Conservation (phyloP, 2,797 vertebrate species). For the Chiloscyllium punctatum region DNA sequence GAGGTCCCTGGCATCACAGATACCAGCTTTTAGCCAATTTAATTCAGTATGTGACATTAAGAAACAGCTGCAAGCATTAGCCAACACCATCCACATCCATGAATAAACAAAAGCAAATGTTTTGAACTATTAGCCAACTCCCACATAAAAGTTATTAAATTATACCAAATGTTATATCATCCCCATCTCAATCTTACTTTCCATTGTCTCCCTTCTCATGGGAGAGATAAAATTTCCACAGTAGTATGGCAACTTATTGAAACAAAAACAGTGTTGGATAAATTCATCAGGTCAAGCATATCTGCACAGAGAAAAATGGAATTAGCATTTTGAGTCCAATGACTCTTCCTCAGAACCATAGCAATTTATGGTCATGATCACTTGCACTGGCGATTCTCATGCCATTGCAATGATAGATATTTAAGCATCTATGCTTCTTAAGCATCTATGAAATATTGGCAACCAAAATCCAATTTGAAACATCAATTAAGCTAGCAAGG, state of each 20-base stretch:
- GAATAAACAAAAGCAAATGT: not conserved
- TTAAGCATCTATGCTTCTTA: not conserved
- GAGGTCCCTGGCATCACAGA: too few relatives aligned
- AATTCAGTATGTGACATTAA: too few relatives aligned
- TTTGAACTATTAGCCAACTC: not conserved
- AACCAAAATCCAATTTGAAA: not conserved
- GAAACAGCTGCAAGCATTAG: too few relatives aligned
- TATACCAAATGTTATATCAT: not conserved
- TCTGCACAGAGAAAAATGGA: too few relatives aligned
- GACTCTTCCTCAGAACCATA: too few relatives aligned
- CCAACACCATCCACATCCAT: too few relatives aligned
- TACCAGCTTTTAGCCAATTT: too few relatives aligned
- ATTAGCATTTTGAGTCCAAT: too few relatives aligned
- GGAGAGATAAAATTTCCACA: not conserved
- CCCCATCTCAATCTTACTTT: not conserved
- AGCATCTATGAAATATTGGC: not conserved
- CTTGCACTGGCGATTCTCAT: not conserved
- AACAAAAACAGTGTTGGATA: too few relatives aligned
- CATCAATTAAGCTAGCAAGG: not conserved
- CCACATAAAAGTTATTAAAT: not conserved
- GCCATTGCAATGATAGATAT: not conserved
- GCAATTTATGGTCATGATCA: not conserved
- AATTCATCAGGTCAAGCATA: too few relatives aligned
- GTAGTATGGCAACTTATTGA: not conserved
- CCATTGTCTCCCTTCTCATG: not conserved